phyloP scores from a whole-genome alignment of 2,888 invertebrate species.

The Achlya flavicornis region DNA sequence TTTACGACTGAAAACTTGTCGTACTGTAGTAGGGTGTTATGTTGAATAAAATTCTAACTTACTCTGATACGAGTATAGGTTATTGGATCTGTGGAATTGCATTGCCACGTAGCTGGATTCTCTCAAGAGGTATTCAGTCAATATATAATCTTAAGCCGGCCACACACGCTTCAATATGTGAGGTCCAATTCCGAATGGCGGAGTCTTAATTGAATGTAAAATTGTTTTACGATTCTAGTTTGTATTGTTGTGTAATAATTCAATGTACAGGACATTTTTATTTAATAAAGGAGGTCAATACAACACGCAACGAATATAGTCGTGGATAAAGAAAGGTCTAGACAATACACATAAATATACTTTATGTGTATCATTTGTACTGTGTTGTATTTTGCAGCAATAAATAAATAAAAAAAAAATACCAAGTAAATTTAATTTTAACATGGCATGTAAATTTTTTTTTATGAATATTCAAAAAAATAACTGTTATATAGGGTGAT shows the following conservation, averaged over 20 bases:
- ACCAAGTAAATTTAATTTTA: not conserved
- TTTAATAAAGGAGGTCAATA: not conserved
- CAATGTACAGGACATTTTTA: not conserved
- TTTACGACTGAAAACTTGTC: not conserved
- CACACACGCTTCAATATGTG: not conserved
- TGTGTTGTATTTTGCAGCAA: too few species aligned
- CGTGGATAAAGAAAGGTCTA: not conserved
- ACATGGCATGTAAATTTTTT: not conserved
- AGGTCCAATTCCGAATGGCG: not conserved
- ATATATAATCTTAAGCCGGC: not conserved
- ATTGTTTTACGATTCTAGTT: not conserved
- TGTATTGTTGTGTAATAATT: not conserved
- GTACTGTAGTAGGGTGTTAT: not conserved
- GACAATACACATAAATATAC: not conserved
- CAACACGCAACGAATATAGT: not conserved
- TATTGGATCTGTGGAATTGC: not conserved
- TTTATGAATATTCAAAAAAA: not conserved
- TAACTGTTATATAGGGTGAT: too few species aligned
- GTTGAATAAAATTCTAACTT: conserved; percentile 1
- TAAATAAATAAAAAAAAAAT: too few species aligned
- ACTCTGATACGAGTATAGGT: not conserved
- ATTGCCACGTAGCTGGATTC: not conserved
- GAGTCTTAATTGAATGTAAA: not conserved
- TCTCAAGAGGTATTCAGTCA: not conserved
- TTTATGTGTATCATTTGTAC: too few species aligned